Percentiles rank a stretch among this genome's conserved stretches.
Conservation (phyloP, 2,888 invertebrate species). For the Dasysyrphus tricinctus region DNA sequence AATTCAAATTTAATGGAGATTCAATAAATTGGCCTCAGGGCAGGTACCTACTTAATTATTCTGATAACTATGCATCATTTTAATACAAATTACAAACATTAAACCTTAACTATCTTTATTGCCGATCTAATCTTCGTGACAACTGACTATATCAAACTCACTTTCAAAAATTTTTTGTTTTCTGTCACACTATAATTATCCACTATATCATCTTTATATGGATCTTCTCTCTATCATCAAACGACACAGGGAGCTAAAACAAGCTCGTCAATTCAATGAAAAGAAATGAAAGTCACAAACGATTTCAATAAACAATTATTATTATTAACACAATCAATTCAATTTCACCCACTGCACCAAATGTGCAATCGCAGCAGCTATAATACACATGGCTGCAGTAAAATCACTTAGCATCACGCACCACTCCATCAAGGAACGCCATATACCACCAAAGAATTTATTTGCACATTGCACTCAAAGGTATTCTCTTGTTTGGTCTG, state of each 20-base stretch:
- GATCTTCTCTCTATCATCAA: slow-evolving; percentile 37
- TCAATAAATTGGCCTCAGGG: too few relatives aligned
- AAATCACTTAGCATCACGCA: slow-evolving; percentile 80
- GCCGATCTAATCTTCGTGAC: background rate
- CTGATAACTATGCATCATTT: background rate
- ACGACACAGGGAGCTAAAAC: background rate
- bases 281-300: slow-evolving; percentile 70
- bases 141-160: background rate
- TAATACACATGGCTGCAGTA: slow-evolving; percentile 31
- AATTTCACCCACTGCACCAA: slow-evolving; percentile 83
- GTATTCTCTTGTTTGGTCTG: background rate
- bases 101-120: background rate
- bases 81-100: background rate
- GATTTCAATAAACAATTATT: slow-evolving; percentile 59
- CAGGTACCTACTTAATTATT: background rate
- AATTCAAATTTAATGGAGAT: too few relatives aligned
- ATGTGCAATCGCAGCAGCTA: slow-evolving; percentile 78
- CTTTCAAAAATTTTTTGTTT: slow-evolving; percentile 27
- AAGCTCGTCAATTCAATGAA: slow-evolving; percentile 29
- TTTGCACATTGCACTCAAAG: background rate
- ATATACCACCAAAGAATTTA: background rate
- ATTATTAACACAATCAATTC: slow-evolving; percentile 78
- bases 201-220: slow-evolving; percentile 6
- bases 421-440: slow-evolving; percentile 61
- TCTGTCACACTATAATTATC: slow-evolving; percentile 39